These are phyloP conservation scores for Spea multiplicata DNA, from an alignment of 2,113 vertebrate species.

Conservation along the genomic window DNA sequence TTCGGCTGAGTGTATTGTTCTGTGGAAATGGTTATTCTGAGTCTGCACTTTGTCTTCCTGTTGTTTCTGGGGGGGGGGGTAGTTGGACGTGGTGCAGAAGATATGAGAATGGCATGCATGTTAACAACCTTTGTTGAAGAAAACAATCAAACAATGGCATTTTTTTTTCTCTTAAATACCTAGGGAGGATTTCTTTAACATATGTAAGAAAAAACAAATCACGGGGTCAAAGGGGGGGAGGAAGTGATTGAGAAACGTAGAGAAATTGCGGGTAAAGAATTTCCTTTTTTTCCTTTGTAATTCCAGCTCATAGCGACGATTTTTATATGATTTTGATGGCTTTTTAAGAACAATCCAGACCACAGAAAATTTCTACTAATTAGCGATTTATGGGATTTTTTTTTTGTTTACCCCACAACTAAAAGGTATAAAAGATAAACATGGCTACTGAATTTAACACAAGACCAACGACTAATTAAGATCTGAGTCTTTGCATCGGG, in stretches of 20 bases:
- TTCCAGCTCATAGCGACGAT: no score
- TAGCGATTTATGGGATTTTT: no score
- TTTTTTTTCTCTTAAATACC: conserved; percentile 27
- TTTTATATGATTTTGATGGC: no score
- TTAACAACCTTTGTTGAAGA: conserved; percentile 54
- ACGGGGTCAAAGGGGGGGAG: neutral
- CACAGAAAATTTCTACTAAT: no score
- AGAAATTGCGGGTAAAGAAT: neutral
- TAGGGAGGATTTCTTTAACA: conserved; percentile 30
- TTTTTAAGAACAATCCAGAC: no score
- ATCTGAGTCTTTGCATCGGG: no score
- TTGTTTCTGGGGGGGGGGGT: conserved; percentile 55
- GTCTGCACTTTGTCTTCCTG: conserved; percentile 62
- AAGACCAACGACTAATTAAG: no score
- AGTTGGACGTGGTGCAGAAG: conserved; percentile 52
- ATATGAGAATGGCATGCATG: conserved; percentile 55
- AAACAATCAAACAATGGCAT: conserved; percentile 50
- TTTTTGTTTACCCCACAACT: no score
- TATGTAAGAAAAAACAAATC: neutral
- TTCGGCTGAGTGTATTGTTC: conserved; percentile 52
- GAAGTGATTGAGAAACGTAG: neutral
- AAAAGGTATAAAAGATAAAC: no score
- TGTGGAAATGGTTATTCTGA: conserved; percentile 60
- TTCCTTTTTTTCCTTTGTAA: no score
- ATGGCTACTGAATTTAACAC: no score